Conservation (phyloP, 2,113 vertebrate species). For the Ascaphus truei region DNA sequence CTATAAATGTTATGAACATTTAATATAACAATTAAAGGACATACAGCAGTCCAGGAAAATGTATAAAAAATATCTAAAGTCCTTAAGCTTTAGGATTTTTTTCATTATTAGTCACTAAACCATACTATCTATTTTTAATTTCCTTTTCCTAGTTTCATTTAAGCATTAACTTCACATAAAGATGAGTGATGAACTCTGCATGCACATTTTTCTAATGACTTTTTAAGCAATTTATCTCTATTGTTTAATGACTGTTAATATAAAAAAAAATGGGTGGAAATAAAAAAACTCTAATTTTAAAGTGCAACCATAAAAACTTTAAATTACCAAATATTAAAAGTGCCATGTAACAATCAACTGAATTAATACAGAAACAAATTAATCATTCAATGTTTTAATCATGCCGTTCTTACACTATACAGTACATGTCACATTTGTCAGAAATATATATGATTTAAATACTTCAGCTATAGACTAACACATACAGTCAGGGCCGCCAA, state of each 20-base stretch:
- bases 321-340: conserved; percentile 25
- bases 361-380: conserved; percentile 27
- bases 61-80: too few relatives aligned
- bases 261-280: conserved; percentile 35
- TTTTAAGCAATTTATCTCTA: conserved; percentile 30
- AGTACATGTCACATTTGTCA: conserved; percentile 24
- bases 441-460: conserved; percentile 31
- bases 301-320: conserved; percentile 33
- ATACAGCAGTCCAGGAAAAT: too few relatives aligned
- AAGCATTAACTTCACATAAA: conserved; percentile 37
- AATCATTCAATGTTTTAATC: conserved; percentile 31
- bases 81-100: background rate
- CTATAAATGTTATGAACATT: too few relatives aligned
- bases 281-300: conserved; percentile 33
- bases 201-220: conserved; percentile 36
- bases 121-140: conserved; percentile 35
- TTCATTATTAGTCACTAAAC: conserved; percentile 22
- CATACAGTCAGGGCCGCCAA: too few relatives aligned
- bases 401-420: conserved; percentile 9
- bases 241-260: conserved; percentile 35
- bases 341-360: conserved; percentile 29
- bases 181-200: conserved; percentile 30
- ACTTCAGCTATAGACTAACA: conserved; percentile 10
- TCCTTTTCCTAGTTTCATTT: conserved; percentile 33
- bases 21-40: too few relatives aligned